These are phyloP conservation scores for Melieria picta DNA, from an alignment of 2,888 invertebrate genomes.

Conservation along the genomic window DNA sequence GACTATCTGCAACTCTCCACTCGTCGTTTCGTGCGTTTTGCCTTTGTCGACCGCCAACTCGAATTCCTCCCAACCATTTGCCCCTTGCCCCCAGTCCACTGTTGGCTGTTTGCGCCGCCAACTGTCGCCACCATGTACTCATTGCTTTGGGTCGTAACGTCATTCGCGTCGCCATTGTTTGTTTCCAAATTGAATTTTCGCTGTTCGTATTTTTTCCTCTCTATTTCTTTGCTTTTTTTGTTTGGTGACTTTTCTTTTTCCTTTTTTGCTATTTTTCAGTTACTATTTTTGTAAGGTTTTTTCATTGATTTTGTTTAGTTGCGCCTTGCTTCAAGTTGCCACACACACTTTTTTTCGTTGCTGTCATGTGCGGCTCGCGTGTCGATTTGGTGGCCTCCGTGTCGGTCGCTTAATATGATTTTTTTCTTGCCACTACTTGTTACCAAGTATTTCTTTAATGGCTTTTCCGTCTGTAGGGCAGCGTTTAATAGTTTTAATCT, in stretches of 20 bases:
- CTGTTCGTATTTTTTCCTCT: slow-evolving; percentile 36
- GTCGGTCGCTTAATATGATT: not conserved
- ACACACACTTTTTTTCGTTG: not conserved
- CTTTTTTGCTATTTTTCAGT: not conserved
- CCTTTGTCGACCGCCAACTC: no score
- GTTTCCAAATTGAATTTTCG: slow-evolving; percentile 54
- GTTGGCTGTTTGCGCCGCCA: not conserved
- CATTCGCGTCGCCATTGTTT: slow-evolving; percentile 50
- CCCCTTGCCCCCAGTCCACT: no score
- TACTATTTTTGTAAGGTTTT: not conserved
- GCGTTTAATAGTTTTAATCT: not conserved
- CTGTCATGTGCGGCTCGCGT: not conserved
- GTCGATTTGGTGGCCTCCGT: not conserved
- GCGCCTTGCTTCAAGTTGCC: no score
- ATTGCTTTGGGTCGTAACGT: slow-evolving; percentile 30
- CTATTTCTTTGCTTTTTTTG: slow-evolving; percentile 19
- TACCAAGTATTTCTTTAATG: slow-evolving; percentile 6
- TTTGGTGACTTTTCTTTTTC: not conserved
- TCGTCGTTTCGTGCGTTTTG: no score
- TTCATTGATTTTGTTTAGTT: no score
- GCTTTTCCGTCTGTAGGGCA: not conserved
- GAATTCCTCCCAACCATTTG: no score
- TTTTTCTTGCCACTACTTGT: not conserved
- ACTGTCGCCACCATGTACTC: not conserved
- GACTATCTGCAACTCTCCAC: no score